These are phyloP conservation scores for Yponomeuta sedellus DNA, from an alignment of 2,888 invertebrate genomes.

Conservation along the genomic window DNA sequence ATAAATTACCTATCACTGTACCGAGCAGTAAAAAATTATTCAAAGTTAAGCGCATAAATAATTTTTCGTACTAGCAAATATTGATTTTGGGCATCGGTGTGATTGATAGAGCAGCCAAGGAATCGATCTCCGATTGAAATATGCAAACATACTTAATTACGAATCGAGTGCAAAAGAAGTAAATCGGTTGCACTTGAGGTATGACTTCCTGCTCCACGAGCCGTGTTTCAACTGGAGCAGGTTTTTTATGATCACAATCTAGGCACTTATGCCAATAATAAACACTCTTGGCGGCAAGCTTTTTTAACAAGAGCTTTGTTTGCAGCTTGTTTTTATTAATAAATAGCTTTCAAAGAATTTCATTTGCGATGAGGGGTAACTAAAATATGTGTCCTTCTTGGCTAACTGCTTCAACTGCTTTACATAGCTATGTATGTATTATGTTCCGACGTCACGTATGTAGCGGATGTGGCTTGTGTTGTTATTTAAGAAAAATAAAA, in stretches of 20 bases:
- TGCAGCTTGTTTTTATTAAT: background rate
- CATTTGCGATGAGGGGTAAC: no score
- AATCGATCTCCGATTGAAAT: conserved; percentile 9
- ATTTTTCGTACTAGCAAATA: background rate
- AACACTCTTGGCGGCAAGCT: background rate
- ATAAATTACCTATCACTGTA: no score
- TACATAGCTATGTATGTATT: no score
- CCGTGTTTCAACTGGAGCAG: conserved; percentile 14
- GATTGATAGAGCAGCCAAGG: background rate
- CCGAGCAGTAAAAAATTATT: no score
- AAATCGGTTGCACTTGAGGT: conserved; percentile 16
- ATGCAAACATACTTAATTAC: conserved; percentile 5
- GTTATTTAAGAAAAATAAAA: no score
- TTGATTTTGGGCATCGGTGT: background rate
- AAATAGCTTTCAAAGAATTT: background rate
- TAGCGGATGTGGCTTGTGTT: no score
- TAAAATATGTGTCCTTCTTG: no score
- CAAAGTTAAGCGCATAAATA: background rate
- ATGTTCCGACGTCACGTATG: no score
- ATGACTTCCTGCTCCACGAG: conserved; percentile 15
- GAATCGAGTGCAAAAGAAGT: conserved; percentile 13
- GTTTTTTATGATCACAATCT: conserved; percentile 10
- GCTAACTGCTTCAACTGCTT: background rate
- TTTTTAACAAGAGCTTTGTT: background rate
- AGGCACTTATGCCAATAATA: conserved; percentile 10